Conservation (phyloP, 1,140 invertebrate species). For the Hylyphantes graminicola region DNA sequence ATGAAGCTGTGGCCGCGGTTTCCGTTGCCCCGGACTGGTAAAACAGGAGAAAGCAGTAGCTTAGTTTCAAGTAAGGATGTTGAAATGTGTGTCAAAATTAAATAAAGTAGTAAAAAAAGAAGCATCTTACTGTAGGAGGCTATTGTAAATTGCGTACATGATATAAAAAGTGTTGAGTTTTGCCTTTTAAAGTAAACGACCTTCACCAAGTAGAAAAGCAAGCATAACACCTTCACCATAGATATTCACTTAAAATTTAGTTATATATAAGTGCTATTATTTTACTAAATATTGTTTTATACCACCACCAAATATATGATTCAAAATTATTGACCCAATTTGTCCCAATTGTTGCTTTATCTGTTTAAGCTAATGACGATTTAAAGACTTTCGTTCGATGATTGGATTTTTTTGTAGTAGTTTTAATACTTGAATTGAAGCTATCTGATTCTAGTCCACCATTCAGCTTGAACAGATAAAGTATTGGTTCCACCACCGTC, state of each 20-base stretch:
- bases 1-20: constrained; percentile 58
- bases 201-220: constrained; percentile 39
- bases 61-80: not conserved
- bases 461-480: constrained; percentile 41
- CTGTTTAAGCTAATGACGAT: constrained; percentile 29
- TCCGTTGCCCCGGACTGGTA: constrained; percentile 48
- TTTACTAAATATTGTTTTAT: not conserved
- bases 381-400: not conserved
- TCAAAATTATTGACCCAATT: not conserved
- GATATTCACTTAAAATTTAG: not conserved
- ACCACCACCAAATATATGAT: constrained; percentile 10
- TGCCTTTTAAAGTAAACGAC: constrained; percentile 5
- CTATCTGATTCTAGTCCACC: not conserved
- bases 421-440: not conserved
- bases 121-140: too few species aligned
- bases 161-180: not conserved
- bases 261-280: not conserved
- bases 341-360: constrained; percentile 4
- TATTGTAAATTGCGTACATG: too few species aligned
- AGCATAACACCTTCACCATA: constrained; percentile 45
- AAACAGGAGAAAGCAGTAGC: not conserved
- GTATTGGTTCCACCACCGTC: constrained; percentile 28
- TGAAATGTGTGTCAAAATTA: not conserved
- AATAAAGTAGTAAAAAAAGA: too few species aligned
- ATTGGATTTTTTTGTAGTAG: not conserved